Percentiles rank a stretch among this genome's conserved stretches.
These are phyloP conservation scores for Chrysaora quinquecirrha DNA, from an alignment of 30 jellyfish, hydroid and myxozoan genomes.

Conservation along the genomic window DNA sequence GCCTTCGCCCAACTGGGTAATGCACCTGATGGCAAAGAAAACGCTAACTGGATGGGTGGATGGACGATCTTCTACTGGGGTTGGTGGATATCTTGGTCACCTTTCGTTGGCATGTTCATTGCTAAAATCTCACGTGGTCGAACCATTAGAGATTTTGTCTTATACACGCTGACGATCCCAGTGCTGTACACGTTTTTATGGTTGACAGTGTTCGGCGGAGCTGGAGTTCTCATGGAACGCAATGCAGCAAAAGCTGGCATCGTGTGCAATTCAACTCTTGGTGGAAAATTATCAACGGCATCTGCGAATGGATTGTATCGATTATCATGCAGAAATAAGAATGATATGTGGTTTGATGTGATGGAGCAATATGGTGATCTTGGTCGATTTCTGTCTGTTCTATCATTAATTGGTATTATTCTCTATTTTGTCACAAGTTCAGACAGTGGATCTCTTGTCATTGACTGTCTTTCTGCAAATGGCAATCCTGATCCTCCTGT, in stretches of 20 bases:
- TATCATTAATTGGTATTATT: conserved; percentile 84
- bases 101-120: conserved; percentile 96
- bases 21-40: conserved; percentile 90
- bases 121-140: conserved; percentile 97
- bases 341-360: conserved; percentile 96
- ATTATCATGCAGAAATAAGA: conserved; percentile 76
- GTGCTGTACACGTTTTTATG: conserved; percentile 83
- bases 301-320: conserved; percentile 55
- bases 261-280: conserved; percentile 70
- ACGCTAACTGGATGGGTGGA: conserved; percentile 85
- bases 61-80: conserved; percentile 99
- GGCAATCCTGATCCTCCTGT: conserved; percentile 98
- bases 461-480: conserved; percentile 95
- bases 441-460: conserved; percentile 94
- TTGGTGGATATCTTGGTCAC: conserved; percentile 99
- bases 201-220: conserved; percentile 94
- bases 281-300: conserved; percentile 61
- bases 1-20: conserved; percentile 97
- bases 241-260: conserved; percentile 82
- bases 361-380: conserved; percentile 84
- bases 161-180: conserved; percentile 88
- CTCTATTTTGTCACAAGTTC: conserved; percentile 90
- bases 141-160: conserved; percentile 86
- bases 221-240: conserved; percentile 83
- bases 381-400: conserved; percentile 77